Base-by-base conservation (phyloP, 1,140 invertebrate species). In the Phymastichus coffea region DNA sequence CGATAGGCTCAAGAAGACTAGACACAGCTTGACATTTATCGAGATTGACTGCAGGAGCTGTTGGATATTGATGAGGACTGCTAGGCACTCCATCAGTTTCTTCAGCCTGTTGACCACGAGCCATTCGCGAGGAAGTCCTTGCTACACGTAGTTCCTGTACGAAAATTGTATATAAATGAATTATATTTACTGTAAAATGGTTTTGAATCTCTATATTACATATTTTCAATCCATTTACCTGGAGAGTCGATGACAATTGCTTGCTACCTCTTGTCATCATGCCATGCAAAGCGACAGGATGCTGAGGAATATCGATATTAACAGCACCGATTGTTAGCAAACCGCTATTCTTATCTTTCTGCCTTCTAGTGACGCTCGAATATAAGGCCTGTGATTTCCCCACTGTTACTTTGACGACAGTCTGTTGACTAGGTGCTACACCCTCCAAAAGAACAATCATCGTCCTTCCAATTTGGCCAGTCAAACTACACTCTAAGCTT, bases 201-300 rank as follows among this genome's bases (percentile, higher is more conserved):
- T 6, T 12, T 12, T 12, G 4, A 33, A 30, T 12, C 8, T n/a
- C n/a, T n/a, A n/a, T n/a, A n/a, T n/a, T n/a, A n/a, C n/a, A n/a
- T n/a, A n/a, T 17, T 15, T 35, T 37, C 35, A 52, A 52, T 28
- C 19, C 14, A 64, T 7, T 63, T 72, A 86, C 87, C 78, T 93
- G 91, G 35, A 96, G 73, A 1, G 93, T 95, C n/a, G 90, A 93
- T 12, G 92, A 94, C 3, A 98, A 81, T 71, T 97, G 93, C 68
- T 94, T 92, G 53, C 93, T 94, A 38, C 94, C 93, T 66, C 95
- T 83, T 0, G 95, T 95, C 87, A 98, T 95, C 92, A 98, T 97
- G 46, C 94, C 94, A 75, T 98, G 96, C 51, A 98, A 80, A 25
- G 92, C 94, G 0, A 97, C 93, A 0, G 96, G 95, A 82, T 98